Evolutionary conservation across 2,797 vertebrate species (phyloP), one percentile per base, ranked within the genome.

Genomic region (Furcifer pardalis): DNA sequence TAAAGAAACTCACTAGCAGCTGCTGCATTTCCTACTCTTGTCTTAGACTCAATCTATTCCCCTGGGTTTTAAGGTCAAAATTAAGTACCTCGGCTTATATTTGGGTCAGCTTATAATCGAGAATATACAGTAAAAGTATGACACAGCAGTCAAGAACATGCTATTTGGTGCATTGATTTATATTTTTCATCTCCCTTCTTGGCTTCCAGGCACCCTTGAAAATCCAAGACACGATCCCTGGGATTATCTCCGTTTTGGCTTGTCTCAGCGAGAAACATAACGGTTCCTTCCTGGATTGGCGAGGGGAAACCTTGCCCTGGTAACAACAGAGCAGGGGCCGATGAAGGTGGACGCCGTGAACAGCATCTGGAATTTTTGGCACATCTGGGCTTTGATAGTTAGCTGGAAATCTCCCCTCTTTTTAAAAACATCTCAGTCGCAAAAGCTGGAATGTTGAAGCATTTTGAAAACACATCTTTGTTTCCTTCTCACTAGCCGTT

Each of bases 191-290:
- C 35, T 87, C n/a, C 13, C 40, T 0, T 63, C 12, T 1, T 78
- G 83, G 69, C 1, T 91, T 13, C 4, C 69, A 96, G 96, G 96
- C 96, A 83, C 93, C 95, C 8, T 88, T 96, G 93, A 96, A 94
- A 90, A 78, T 95, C 4, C 94, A 96, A 73, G 97, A 97, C 44
- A 96, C 95, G 2, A 73, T 96, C 77, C 92, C 93, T 0, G 94
- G 94, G 0, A 86, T 96, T 52, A 89, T 97, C 88, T 93, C 94
- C 2, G 94, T 97, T 86, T 96, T 96, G 82, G 95, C 95, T 17
- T 93, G 91, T n/a, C 94, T 97, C 5, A 93, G 93, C 32, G 94
- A 96, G 89, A 96, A 96, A 65, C 94, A 97, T 89, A 95, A 96
- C 0, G 96, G 97, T 27, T 95, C 93, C 69, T 97, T 96, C 94